phyloP scores from a whole-genome alignment of 2,888 invertebrate species.

The Perizoma flavofasciatum region DNA sequence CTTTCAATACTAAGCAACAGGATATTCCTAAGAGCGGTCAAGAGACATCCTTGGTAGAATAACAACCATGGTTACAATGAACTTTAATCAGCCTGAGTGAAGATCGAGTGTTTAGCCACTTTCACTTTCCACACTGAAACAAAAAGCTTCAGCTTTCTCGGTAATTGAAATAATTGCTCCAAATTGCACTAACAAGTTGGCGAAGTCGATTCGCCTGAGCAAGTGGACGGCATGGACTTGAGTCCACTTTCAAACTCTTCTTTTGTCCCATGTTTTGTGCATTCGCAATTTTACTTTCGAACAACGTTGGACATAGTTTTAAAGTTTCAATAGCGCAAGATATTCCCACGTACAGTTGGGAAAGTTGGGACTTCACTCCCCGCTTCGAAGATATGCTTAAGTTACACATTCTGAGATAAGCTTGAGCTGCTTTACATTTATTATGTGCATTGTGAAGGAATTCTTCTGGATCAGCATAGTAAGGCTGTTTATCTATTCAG shows the following conservation, averaged over 20 bases:
- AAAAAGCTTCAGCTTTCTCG: slow-evolving; percentile 1
- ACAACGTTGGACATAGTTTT: slow-evolving; percentile 23
- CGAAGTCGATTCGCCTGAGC: slow-evolving; percentile 17
- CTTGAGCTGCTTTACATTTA: slow-evolving; percentile 8
- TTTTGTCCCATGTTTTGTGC: slow-evolving; percentile 18
- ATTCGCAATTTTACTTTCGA: slow-evolving; percentile 23
- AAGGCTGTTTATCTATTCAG: neutral
- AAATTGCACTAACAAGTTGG: slow-evolving; percentile 18
- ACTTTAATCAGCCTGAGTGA: neutral
- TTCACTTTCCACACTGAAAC: slow-evolving; percentile 2
- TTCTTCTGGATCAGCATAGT: slow-evolving; percentile 19
- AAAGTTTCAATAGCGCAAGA: slow-evolving; percentile 25
- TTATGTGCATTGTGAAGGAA: slow-evolving; percentile 22
- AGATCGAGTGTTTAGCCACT: slow-evolving; percentile 9
- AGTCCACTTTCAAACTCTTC: slow-evolving; percentile 18
- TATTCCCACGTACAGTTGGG: slow-evolving; percentile 19
- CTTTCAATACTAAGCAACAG: no score
- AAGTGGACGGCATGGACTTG: slow-evolving; percentile 6
- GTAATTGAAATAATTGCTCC: slow-evolving; percentile 19
- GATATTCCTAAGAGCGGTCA: no score
- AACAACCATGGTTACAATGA: no score
- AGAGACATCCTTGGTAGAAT: no score
- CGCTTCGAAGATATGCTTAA: neutral
- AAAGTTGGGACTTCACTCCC: slow-evolving; percentile 12
- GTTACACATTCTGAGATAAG: slow-evolving; percentile 1